Base-by-base conservation (phyloP, 2,797 vertebrate genomes). In the Fringilla coelebs region DNA sequence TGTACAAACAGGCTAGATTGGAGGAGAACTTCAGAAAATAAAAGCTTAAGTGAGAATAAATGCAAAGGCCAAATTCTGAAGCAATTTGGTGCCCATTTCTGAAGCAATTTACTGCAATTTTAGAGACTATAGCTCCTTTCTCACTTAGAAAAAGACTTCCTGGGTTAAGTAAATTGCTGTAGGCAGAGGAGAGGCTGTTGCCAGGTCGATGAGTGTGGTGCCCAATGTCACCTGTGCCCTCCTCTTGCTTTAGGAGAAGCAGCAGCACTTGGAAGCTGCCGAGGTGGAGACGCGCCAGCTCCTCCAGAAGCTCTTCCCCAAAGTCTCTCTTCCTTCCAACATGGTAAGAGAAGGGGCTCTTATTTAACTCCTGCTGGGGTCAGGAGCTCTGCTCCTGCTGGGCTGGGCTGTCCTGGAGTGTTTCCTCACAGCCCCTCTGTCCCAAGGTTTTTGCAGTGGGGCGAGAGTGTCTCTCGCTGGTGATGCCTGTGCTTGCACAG, bases 261-360 rank as follows among this genome's bases (percentile, higher is more conserved):
- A 98, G 92, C 97, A 98, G 5, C 97, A 97, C 2, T 80, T 99
- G 95, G 98, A 98, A 92, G 92, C 89, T 51, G 96, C 97, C 41
- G 98, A 99, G 95, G 98, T 98, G 3, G 98, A 99, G 95, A 98
- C 98, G 54, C 98, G 98, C 92, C 97, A 98, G 31, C 97, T 98
- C 89, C 98, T 99, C 70, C 98, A 98, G 98, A 99, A 98, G 96
- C 98, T 99, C 74, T 98, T 99, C 95, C 99, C 99, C 43, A 96
- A 97, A 20, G 98, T 99, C 75, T 98, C 99, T 95, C 98, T 99
- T 61, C 98, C 99, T 94, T 95, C 97, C 67, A 90, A 92, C 15
- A 85, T 98, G 98, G 98, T 98, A 98, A 98, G 97, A 89, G 32
- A 96, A 80, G 34, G 29, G n/a, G 7, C 28, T 78, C 2, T 62